These are phyloP conservation scores for Pyrochroa serraticornis DNA, from an alignment of 2,888 invertebrate species.

Conservation along the genomic window DNA sequence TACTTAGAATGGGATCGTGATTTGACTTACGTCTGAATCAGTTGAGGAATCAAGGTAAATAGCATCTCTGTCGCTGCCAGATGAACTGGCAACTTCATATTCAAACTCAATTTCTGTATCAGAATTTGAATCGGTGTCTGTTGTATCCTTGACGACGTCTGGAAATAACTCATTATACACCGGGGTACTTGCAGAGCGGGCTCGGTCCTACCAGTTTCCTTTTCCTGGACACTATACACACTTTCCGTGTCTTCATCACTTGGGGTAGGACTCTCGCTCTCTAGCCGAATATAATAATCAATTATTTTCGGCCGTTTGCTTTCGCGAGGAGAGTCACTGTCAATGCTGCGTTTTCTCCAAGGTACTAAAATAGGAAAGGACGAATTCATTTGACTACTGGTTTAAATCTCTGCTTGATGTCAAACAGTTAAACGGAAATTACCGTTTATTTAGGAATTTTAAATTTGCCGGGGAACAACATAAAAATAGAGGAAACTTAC, in stretches of 20 bases:
- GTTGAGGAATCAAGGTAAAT: conserved; percentile 58
- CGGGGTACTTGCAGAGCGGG: conserved; percentile 22
- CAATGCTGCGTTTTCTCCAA: conserved; percentile 38
- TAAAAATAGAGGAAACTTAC: conserved; percentile 27
- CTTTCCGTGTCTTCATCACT: conserved; percentile 63
- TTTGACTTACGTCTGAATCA: conserved; percentile 59
- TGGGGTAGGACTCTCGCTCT: conserved; percentile 56
- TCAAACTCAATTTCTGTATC: conserved; percentile 44
- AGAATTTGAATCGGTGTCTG: conserved; percentile 51
- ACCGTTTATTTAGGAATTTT: too few relatives aligned
- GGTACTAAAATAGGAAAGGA: conserved; percentile 33
- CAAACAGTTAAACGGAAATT: background rate
- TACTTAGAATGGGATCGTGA: background rate
- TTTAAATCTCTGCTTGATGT: conserved; percentile 7
- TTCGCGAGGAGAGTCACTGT: conserved; percentile 29
- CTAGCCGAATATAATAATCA: conserved; percentile 51
- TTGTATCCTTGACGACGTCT: conserved; percentile 55
- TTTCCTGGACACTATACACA: conserved; percentile 67
- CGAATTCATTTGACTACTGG: background rate
- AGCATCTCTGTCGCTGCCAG: conserved; percentile 55
- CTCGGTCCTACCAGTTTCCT: conserved; percentile 67
- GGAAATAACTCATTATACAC: conserved; percentile 47
- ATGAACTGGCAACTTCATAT: conserved; percentile 57
- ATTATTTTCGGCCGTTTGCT: conserved; percentile 31
- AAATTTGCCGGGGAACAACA: too few relatives aligned